Conservation (phyloP, 2,797 vertebrate genomes). For the Siniperca scherzeri region DNA sequence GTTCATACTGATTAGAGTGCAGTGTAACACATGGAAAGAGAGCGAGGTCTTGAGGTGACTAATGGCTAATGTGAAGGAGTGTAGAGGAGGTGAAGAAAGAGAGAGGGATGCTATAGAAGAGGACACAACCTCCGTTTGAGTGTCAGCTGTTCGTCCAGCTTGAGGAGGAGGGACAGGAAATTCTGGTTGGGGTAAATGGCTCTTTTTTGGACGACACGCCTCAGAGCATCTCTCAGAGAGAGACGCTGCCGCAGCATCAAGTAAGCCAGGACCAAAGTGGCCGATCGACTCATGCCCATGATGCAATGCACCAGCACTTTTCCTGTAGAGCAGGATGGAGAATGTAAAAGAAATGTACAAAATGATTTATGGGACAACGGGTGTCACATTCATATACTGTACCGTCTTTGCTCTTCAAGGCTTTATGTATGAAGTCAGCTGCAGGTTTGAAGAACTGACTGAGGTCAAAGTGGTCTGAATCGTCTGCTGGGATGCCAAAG, state of each 20-base stretch:
- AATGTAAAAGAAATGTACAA: background rate
- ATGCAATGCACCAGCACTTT: conserved; percentile 97
- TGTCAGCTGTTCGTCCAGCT: conserved; percentile 82
- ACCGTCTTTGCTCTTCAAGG: conserved; percentile 85
- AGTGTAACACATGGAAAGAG: background rate
- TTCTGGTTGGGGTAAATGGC: conserved; percentile 88
- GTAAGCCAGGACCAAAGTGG: conserved; percentile 93
- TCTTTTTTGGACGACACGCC: conserved; percentile 85
- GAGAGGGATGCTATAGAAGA: conserved; percentile 77
- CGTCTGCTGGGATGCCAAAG: conserved; percentile 85
- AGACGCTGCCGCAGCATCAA: conserved; percentile 92
- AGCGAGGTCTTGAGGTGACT: conserved; percentile 8
- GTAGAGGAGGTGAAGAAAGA: background rate
- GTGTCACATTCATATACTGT: conserved; percentile 30
- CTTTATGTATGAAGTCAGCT: conserved; percentile 85
- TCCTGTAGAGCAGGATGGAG: conserved; percentile 79
- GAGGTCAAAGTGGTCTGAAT: conserved; percentile 83
- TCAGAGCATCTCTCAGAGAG: conserved; percentile 87
- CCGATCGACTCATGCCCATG: conserved; percentile 95
- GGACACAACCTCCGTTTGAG: conserved; percentile 83
- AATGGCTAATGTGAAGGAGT: conserved; percentile 3
- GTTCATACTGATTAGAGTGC: background rate
- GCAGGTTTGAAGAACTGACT: conserved; percentile 81
- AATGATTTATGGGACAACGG: background rate
- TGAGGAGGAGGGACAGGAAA: conserved; percentile 86